Base-by-base conservation (phyloP, 1,140 invertebrate genomes). In the Agrilus planipennis region DNA sequence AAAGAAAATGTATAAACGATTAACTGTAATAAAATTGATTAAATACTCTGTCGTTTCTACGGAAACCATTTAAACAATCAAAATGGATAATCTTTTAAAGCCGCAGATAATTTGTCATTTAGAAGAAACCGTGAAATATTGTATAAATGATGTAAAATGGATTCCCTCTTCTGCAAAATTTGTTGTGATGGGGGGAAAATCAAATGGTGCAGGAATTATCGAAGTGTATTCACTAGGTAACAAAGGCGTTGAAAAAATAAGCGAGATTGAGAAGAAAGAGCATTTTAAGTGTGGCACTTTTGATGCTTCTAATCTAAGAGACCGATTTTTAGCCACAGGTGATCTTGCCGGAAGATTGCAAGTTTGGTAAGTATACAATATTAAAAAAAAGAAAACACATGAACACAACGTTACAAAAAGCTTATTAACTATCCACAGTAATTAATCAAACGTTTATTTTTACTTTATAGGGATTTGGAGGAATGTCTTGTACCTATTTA, bases 271-370 rank as follows among this genome's bases (percentile, higher is more conserved):
- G 50, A 81, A 84, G 52, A 71, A 80, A 29, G 77, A 78, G 49
- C 73, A 87, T n/a, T 80, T 94, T 42, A 94, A 93, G 69, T 94
- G 89, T 67, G 83, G 83, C 15, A 92, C 88, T 7, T 95, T 96
- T 65, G 89, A 85, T 42, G 87, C 89, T 1, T 85, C 87, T 3
- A 80, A 70, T 49, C 61, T 87, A 19, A 72, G 81, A 45, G 76
- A 84, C 52, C 71, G 88, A 42, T 73, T 81, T 62, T 69, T 97
- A 38, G 88, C 91, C 1, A 89, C 88, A 29, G 91, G 91, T 7
- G 86, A 94, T 65, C 94, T 94, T 63, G 78, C 84, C 55, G 92
- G 91, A 34, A 75, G 79, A 46, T 60, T 92, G 45, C 74, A 85
- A 67, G 80, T 91, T 60, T 85, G 86, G 84, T 87, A 66, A 49